Evolutionary conservation across 1,140 invertebrate species (phyloP), one percentile per base, ranked within the genome.

Genomic region (Achatina immaculata): DNA sequence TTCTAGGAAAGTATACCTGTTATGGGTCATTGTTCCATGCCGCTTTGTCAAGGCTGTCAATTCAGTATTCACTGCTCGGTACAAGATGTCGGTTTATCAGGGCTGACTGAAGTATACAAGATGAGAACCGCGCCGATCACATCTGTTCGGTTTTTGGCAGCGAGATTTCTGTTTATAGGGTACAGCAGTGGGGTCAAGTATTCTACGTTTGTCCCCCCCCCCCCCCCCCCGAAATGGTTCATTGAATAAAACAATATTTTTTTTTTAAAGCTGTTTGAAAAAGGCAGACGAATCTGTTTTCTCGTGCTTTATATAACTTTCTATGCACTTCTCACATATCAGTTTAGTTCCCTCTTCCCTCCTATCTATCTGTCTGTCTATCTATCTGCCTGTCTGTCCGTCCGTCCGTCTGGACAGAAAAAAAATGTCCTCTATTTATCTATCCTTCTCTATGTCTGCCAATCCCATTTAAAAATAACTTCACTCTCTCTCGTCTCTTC

Each of bases 371-470:
- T 48, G 34, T 73, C 42, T 73, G 4, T 43, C 71, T 73, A 19
- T 73, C 71, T 73, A 14, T 73, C 38, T 73, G 71, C 31, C 71
- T 73, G 11, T 73, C 9, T 73, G n/a, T n/a, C n/a, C n/a, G n/a
- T n/a, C n/a, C n/a, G n/a, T n/a, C n/a, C n/a, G n/a, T n/a, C n/a
- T n/a, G n/a, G n/a, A n/a, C n/a, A n/a, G n/a, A n/a, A n/a, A n/a
- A n/a, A n/a, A n/a, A n/a, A n/a, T n/a, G n/a, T n/a, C n/a, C 34
- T 66, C 62, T 66, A 7, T 66, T 24, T 66, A 7, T 66, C 62
- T 66, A 7, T 66, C 24, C n/a, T 24, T 66, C 24, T 66, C 62
- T 66, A 7, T 66, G 7, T 66, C 62, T 66, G 7, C n/a, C 62
- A 11, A 7, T 66, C 62, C 34, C 62, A 7, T n/a, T n/a, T n/a